phyloP scores from a whole-genome alignment of 2,888 invertebrate genomes.

The Keiferia lycopersicella region DNA sequence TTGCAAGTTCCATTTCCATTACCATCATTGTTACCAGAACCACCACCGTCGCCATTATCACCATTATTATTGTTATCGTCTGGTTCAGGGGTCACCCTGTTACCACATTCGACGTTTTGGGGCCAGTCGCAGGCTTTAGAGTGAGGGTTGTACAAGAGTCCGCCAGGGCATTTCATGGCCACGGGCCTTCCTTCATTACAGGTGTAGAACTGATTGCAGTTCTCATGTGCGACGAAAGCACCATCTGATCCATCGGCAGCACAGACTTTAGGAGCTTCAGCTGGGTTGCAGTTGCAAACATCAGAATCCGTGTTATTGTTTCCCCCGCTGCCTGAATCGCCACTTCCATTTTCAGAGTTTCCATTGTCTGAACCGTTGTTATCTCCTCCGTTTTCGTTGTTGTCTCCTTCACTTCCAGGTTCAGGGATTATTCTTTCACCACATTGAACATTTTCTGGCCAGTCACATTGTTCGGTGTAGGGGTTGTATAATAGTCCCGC shows the following conservation, averaged over 20 bases:
- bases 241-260: conserved; percentile 44
- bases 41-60: conserved; percentile 4
- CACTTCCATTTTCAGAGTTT: conserved; percentile 7
- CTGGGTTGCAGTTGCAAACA: conserved; percentile 37
- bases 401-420: conserved; percentile 13
- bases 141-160: conserved; percentile 44
- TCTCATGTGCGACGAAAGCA: conserved; percentile 45
- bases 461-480: conserved; percentile 45
- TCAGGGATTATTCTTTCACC: conserved; percentile 37
- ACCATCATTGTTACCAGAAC: conserved; percentile 24
- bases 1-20: conserved; percentile 30
- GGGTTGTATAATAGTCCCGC: conserved; percentile 44
- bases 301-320: conserved; percentile 16
- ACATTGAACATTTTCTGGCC: conserved; percentile 49
- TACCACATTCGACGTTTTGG: conserved; percentile 47
- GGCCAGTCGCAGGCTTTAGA: conserved; percentile 51
- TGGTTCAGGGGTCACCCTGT: conserved; percentile 43
- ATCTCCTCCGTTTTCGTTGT: not conserved
- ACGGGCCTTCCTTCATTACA: conserved; percentile 46
- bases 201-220: conserved; percentile 50
- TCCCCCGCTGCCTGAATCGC: conserved; percentile 7
- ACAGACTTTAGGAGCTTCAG: conserved; percentile 40
- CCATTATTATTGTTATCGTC: conserved; percentile 32
- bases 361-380: conserved; percentile 22
- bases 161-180: conserved; percentile 38